phyloP scores from a whole-genome alignment of 2,113 vertebrate genomes.

The Hippocampus guttulatus region DNA sequence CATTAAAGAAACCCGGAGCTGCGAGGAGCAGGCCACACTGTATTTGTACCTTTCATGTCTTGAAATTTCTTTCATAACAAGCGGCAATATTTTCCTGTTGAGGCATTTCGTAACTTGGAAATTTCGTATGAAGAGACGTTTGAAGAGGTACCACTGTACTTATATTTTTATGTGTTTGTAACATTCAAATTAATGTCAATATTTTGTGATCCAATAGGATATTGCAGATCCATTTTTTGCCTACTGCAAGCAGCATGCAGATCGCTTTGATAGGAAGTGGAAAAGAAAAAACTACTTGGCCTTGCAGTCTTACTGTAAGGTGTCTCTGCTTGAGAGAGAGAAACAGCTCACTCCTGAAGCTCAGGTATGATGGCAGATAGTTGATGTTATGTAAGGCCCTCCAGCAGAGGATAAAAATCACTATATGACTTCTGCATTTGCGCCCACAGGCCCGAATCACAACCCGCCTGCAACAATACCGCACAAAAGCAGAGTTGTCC shows the following conservation, averaged over 20 bases:
- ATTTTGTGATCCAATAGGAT: constrained; percentile 72
- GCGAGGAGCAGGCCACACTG: no score
- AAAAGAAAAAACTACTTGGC: constrained; percentile 98
- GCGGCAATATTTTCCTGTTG: no score
- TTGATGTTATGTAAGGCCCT: no score
- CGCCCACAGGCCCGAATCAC: constrained; percentile 84
- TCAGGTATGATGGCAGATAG: constrained; percentile 72
- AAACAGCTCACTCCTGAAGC: constrained; percentile 93
- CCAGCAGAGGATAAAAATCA: no score
- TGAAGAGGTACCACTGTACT: no score
- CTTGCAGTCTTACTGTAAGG: constrained; percentile 99
- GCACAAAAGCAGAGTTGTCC: constrained; percentile 90
- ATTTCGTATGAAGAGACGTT: no score
- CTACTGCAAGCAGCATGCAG: constrained; percentile 98
- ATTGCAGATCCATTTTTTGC: constrained; percentile 99
- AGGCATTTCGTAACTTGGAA: no score
- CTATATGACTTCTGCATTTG: not conserved
- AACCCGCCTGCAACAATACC: constrained; percentile 91
- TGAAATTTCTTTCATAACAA: no score
- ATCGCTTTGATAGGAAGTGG: constrained; percentile 98
- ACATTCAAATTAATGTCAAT: not conserved
- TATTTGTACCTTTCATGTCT: no score
- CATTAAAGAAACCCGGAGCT: no score
- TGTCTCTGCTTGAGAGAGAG: constrained; percentile 93
- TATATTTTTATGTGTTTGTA: not conserved